Conservation (phyloP, 2,797 vertebrate species). For the Morus bassanus region DNA sequence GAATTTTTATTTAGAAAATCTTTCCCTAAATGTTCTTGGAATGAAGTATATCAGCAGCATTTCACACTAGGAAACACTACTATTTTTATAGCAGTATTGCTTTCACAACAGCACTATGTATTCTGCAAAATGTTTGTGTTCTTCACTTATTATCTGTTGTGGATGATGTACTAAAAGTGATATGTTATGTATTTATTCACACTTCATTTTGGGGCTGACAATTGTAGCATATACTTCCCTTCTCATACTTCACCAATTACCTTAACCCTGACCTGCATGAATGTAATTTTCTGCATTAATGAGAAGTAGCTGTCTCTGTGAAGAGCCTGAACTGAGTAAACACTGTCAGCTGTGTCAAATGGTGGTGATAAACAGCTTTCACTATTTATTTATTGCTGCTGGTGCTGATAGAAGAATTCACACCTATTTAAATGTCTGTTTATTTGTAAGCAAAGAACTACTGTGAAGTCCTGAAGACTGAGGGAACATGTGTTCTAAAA, state of each 20-base stretch:
- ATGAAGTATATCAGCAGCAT: not conserved
- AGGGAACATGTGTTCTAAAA: not conserved
- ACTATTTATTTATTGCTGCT: not conserved
- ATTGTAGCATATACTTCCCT: constrained; percentile 5
- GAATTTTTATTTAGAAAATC: not conserved
- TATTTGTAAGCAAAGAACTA: not conserved
- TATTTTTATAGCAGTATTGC: not conserved
- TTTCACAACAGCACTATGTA: not conserved
- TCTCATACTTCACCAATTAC: constrained; percentile 35
- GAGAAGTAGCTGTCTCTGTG: constrained; percentile 26
- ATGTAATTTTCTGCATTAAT: constrained; percentile 53
- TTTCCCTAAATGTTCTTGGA: not conserved
- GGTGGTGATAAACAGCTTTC: constrained; percentile 38
- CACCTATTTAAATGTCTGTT: not conserved
- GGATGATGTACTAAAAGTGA: not conserved
- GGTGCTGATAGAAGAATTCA: not conserved
- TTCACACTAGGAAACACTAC: not conserved
- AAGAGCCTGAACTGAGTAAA: constrained; percentile 20
- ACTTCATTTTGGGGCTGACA: constrained; percentile 31
- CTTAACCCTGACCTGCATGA: constrained; percentile 35
- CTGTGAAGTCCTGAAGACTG: not conserved
- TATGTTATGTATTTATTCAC: constrained; percentile 55
- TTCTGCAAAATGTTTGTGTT: constrained; percentile 1
- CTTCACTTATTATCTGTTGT: not conserved
- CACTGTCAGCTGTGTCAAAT: constrained; percentile 34